phyloP scores from a whole-genome alignment of 2,888 invertebrate species.

The Torymus texanus region DNA sequence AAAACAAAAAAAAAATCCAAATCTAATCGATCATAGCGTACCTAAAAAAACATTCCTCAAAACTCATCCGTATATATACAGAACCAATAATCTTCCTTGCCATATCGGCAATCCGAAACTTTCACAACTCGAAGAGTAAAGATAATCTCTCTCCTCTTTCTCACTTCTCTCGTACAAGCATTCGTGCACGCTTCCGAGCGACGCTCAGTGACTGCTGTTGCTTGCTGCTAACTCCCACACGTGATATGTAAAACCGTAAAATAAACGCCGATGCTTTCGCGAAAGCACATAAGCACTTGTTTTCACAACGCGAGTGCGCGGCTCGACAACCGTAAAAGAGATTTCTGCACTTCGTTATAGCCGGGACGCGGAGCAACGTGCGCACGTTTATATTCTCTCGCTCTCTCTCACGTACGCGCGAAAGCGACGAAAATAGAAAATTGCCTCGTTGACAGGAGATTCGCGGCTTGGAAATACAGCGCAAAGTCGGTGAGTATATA shows the following conservation, averaged over 20 bases:
- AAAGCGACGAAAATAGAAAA: slow-evolving; percentile 63
- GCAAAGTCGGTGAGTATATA: neutral
- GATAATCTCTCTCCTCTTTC: no score
- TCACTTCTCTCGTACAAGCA: no score
- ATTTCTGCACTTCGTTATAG: slow-evolving; percentile 50
- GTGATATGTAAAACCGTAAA: slow-evolving; percentile 38
- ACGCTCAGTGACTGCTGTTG: neutral
- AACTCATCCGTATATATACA: no score
- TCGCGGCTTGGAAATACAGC: slow-evolving; percentile 9
- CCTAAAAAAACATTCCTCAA: no score
- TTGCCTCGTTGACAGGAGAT: slow-evolving; percentile 58
- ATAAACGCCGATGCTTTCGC: slow-evolving; percentile 16
- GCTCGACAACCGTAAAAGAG: slow-evolving; percentile 39
- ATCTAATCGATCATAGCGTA: no score
- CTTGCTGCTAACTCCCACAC: neutral
- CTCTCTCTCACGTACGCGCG: no score
- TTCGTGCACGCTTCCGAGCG: no score
- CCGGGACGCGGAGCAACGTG: slow-evolving; percentile 9
- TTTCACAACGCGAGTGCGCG: neutral
- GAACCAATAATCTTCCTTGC: no score
- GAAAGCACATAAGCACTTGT: slow-evolving; percentile 1
- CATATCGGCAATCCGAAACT: no score
- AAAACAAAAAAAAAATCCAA: no score
- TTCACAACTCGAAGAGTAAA: no score
- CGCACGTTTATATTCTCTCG: slow-evolving; percentile 55